Base-by-base conservation (phyloP, 1,140 invertebrate species). In the Drosophila pandora region DNA sequence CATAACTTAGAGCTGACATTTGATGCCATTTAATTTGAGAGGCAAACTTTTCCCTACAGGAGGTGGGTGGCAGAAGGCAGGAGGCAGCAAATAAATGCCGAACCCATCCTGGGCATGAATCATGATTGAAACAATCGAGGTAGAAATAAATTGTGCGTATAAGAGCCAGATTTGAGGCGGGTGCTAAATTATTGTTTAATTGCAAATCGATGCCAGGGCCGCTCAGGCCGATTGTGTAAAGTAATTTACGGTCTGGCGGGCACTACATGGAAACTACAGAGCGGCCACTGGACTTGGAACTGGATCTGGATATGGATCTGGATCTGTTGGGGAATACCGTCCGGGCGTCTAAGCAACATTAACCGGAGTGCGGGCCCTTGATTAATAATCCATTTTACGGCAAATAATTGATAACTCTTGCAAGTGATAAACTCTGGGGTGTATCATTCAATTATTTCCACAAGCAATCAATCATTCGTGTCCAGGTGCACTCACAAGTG, bases 1-100 rank as follows among this genome's bases (percentile, higher is more conserved):
- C 58, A 12, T 2, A 47, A 58, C 54, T 59, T 45, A 25, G 57
- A 50, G 25, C 45, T 58, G 68, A 72, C 56, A 72, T 60, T 72
- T 72, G 65, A 59, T 52, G 49, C 69, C 57, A 62, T 72, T 59
- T 72, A 62, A 73, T 61, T 54, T 62, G 49, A 72, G 34, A 55
- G 63, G 5, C 21, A 17, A 68, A 69, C 63, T 69, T 69, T 34
- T 28, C 62, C 49, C 23, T 6, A 4, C 1, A 28, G 25, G 1
- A 28, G 5, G 7, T 4, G 7, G 25, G 25, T 4, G 25, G 25
- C 6, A 28, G 25, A 4, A 28, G 25, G 25, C 25, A 28, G 25
- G 25, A 28, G 10, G 41, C 65, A 34, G 39, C 61, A 37, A 55
- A 55, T 67, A 67, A 67, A 47, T 67, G 39, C 34, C 45, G 32